These are phyloP conservation scores for Panthera tigris DNA, from an alignment of 2,113 vertebrate genomes.

Conservation along the genomic window DNA sequence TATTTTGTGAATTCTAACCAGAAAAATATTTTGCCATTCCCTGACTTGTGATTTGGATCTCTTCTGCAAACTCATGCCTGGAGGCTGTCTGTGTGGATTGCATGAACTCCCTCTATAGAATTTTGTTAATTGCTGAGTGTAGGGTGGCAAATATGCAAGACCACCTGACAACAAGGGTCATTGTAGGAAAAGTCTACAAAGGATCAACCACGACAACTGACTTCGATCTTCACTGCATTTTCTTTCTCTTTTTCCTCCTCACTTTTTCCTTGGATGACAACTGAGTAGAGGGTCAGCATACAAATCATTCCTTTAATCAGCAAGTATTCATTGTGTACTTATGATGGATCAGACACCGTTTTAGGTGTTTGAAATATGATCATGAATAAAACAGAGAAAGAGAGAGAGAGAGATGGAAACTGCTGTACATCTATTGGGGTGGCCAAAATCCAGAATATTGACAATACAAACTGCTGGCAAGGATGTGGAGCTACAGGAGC, in stretches of 20 bases:
- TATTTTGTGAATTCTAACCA: background rate
- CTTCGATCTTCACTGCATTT: background rate
- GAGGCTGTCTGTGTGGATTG: background rate
- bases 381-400: background rate
- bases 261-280: background rate
- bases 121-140: background rate
- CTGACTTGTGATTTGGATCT: background rate
- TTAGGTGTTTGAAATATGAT: background rate
- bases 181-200: background rate
- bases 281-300: background rate
- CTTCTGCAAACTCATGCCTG: background rate
- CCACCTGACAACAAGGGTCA: background rate
- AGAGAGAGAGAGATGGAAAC: background rate
- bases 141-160: background rate
- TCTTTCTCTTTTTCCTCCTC: background rate
- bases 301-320: background rate
- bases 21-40: background rate
- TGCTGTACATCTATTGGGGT: background rate
- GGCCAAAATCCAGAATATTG: background rate
- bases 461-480: background rate
- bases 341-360: background rate
- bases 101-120: background rate
- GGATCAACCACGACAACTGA: fast-evolving
- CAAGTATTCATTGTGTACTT: background rate
- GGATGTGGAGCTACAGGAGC: too few species aligned